Evolutionary conservation across 2,888 invertebrate genomes (phyloP).

Genomic region (Carcina quercana): DNA sequence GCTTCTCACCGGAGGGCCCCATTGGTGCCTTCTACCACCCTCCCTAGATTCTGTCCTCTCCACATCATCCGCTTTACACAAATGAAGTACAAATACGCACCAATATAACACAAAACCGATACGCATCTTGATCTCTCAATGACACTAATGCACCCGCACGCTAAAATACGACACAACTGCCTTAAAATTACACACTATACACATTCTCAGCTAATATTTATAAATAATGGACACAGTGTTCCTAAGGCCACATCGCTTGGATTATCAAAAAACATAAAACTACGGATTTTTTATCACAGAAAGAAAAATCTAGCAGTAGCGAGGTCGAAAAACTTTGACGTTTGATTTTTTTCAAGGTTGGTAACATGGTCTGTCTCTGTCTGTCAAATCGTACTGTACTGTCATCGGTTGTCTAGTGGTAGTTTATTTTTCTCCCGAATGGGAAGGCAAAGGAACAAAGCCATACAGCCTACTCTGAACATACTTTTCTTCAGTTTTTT

Average conservation of each 20-base stretch:
- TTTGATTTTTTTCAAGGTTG: conserved; percentile 24
- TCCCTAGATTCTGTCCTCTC: conserved; percentile 63
- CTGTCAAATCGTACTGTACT: too few relatives aligned
- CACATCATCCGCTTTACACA: conserved; percentile 64
- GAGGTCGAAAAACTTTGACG: conserved; percentile 46
- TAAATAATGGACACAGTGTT: conserved; percentile 32
- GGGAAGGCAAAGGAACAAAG: too few relatives aligned
- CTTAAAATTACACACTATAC: conserved; percentile 49
- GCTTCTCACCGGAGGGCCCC: conserved; percentile 54
- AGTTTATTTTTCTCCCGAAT: too few relatives aligned
- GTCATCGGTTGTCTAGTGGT: too few relatives aligned
- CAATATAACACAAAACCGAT: conserved; percentile 68
- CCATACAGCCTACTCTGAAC: too few relatives aligned
- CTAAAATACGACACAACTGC: conserved; percentile 44
- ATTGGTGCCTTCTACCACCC: conserved; percentile 53
- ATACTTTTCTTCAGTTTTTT: too few relatives aligned
- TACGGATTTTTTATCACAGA: conserved; percentile 39
- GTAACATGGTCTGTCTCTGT: too few relatives aligned
- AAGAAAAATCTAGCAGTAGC: conserved; percentile 32
- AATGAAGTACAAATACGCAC: conserved; percentile 67
- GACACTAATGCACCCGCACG: conserved; percentile 53
- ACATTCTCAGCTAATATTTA: conserved; percentile 56
- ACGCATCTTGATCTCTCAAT: conserved; percentile 68
- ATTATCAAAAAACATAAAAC: conserved; percentile 46
- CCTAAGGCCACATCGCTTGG: conserved; percentile 57